These are phyloP conservation scores for Trididemnum nubilum DNA, from an alignment of 23 tunicate species.

Conservation along the genomic window DNA sequence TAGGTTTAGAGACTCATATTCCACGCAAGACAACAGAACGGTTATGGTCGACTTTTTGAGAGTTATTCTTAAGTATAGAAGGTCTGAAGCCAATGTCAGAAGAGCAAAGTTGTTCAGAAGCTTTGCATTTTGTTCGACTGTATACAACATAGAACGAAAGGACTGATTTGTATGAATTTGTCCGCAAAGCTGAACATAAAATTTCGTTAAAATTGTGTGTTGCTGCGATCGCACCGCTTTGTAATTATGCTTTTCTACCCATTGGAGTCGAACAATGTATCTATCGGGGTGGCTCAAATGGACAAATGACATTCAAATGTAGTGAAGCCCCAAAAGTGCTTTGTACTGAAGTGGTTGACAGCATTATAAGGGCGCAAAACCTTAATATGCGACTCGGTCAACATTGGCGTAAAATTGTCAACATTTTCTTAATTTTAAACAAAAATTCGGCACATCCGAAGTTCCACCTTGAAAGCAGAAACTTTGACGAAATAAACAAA, in stretches of 20 bases:
- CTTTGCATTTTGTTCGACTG: constrained; percentile 59
- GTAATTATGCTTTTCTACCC: neutral
- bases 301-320: too few relatives aligned
- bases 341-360: too few relatives aligned
- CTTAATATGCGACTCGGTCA: too few relatives aligned
- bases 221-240: neutral
- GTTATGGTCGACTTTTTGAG: constrained; percentile 77
- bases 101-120: constrained; percentile 80
- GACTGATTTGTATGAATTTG: constrained; percentile 48
- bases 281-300: neutral
- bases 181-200: constrained; percentile 74
- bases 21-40: constrained; percentile 56
- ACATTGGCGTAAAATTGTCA: too few relatives aligned
- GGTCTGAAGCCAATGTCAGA: constrained; percentile 83
- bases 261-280: neutral
- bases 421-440: too few relatives aligned
- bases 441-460: too few relatives aligned
- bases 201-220: too few relatives aligned
- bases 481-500: too few relatives aligned
- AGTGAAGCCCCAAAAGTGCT: too few relatives aligned
- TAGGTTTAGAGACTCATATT: constrained; percentile 67
- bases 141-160: constrained; percentile 55
- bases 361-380: too few relatives aligned
- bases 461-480: too few relatives aligned
- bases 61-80: constrained; percentile 72